Conservation (phyloP, 30 jellyfish, hydroid and myxozoan genomes). For the Chrysaora quinquecirrha region DNA sequence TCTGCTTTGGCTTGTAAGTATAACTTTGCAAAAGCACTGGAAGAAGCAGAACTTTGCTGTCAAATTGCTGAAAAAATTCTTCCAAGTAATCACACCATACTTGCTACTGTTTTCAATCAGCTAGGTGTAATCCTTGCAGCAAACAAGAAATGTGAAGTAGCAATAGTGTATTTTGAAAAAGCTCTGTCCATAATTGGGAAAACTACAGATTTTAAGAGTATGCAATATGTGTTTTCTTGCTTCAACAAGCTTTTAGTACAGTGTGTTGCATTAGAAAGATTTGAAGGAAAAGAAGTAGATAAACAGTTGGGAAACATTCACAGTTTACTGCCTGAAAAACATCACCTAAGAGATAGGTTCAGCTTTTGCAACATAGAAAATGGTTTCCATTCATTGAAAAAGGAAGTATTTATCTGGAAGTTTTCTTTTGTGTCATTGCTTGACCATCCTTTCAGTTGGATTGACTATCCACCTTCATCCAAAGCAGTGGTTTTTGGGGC, state of each 20-base stretch:
- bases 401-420: conserved; percentile 7
- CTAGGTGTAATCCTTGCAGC: neutral
- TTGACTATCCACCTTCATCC: conserved; percentile 36
- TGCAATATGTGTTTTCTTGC: neutral
- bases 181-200: neutral
- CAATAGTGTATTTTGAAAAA: neutral
- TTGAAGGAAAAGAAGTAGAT: neutral
- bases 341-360: neutral
- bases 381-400: neutral
- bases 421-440: conserved; percentile 6
- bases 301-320: neutral
- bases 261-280: neutral
- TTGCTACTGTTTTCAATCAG: neutral
- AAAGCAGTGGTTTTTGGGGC: conserved; percentile 47
- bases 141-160: neutral
- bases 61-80: neutral
- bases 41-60: neutral
- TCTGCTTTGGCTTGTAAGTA: neutral
- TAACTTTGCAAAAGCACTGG: neutral
- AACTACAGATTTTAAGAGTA: neutral
- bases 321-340: neutral
- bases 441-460: conserved; percentile 41
- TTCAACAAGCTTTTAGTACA: neutral
- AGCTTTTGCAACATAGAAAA: neutral
- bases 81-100: neutral